These are phyloP conservation scores for Galerucella nymphaeae DNA, from an alignment of 2,888 invertebrate genomes.

Conservation along the genomic window DNA sequence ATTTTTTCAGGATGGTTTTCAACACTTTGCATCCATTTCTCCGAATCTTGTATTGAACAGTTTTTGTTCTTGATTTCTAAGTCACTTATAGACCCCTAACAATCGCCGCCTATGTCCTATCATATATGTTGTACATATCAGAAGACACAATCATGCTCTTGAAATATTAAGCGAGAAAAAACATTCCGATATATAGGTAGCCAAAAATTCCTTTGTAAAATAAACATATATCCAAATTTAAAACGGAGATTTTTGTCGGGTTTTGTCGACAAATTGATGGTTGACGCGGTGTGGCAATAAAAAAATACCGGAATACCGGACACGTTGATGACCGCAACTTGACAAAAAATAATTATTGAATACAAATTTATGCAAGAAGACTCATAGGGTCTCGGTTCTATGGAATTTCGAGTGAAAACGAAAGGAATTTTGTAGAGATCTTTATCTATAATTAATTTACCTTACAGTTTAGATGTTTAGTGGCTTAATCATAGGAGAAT, in stretches of 20 bases:
- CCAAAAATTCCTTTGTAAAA: constrained; percentile 24
- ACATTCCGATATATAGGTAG: constrained; percentile 32
- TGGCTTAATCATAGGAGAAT: constrained; percentile 6
- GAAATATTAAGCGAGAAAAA: constrained; percentile 29
- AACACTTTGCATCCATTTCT: too few species aligned
- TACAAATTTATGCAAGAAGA: constrained; percentile 10
- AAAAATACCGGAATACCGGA: constrained; percentile 12
- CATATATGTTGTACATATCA: constrained; percentile 8
- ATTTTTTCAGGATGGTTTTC: too few species aligned
- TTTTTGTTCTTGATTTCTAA: too few species aligned
- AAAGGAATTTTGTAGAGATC: neutral
- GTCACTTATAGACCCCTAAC: too few species aligned
- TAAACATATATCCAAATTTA: constrained; percentile 23
- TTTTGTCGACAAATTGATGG: constrained; percentile 13
- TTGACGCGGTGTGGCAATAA: constrained; percentile 7
- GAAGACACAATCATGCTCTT: constrained; percentile 11
- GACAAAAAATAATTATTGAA: neutral
- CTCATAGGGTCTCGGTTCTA: constrained; percentile 8
- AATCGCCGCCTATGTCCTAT: neutral
- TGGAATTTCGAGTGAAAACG: constrained; percentile 17
- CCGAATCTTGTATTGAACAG: too few species aligned
- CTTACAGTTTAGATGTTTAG: neutral
- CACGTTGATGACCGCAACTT: constrained; percentile 9
- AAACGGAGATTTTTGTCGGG: neutral
- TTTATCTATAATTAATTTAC: constrained; percentile 8